These are phyloP conservation scores for Stegostoma tigrinum DNA, from an alignment of 2,113 vertebrate genomes.

Conservation along the genomic window DNA sequence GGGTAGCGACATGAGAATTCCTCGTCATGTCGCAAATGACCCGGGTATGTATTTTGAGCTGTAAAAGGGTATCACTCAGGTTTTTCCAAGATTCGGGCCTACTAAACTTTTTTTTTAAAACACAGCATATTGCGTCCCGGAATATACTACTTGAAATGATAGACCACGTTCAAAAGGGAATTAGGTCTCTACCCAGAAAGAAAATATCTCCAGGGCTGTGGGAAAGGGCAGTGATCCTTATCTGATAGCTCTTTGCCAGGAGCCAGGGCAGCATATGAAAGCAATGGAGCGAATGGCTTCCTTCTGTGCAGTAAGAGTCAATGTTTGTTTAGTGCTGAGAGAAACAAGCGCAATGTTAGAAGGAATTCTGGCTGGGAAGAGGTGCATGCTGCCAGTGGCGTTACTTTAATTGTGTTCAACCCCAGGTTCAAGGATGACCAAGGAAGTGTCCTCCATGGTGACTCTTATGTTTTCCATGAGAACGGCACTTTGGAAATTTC, in stretches of 20 bases:
- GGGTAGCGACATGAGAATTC: neutral
- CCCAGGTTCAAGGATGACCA: constrained; percentile 81
- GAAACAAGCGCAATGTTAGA: neutral
- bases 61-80: neutral
- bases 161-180: neutral
- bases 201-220: neutral
- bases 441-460: constrained; percentile 69
- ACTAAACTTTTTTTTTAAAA: neutral
- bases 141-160: neutral
- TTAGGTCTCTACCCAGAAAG: neutral
- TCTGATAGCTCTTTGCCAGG: neutral
- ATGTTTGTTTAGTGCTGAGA: neutral
- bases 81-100: neutral
- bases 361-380: neutral
- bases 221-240: neutral
- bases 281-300: neutral
- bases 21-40: neutral
- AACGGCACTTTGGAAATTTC: constrained; percentile 88
- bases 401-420: neutral
- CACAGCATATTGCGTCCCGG: neutral
- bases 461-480: constrained; percentile 70
- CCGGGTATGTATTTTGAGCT: neutral
- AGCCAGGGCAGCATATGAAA: neutral
- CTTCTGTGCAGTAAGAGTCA: neutral
- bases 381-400: neutral